Conservation (phyloP, 2,797 vertebrate genomes). For the Sitta carolinensis region DNA sequence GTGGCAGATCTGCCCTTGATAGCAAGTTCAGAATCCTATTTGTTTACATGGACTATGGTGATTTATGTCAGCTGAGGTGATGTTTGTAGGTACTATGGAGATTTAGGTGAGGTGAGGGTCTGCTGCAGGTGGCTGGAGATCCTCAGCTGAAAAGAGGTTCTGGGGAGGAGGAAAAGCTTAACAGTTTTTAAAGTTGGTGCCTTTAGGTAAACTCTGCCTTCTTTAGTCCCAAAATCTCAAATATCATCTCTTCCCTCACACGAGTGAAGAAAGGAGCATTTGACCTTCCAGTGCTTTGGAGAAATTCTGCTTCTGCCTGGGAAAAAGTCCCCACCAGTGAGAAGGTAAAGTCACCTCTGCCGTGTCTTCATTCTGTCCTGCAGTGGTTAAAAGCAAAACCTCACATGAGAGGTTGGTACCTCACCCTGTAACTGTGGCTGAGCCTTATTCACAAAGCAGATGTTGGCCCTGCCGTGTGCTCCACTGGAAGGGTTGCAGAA, state of each 20-base stretch:
- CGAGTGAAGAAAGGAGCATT: not conserved
- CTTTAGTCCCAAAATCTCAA: not conserved
- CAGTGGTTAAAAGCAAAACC: not conserved
- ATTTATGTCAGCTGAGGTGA: not conserved
- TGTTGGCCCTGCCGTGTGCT: rapidly evolving
- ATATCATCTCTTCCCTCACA: not conserved
- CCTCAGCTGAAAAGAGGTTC: not conserved
- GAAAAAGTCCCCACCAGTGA: not conserved
- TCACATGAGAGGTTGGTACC: rapidly evolving
- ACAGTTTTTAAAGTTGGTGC: not conserved
- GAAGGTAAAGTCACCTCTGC: not conserved
- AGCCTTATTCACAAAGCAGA: no score
- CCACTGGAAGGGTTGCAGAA: not conserved
- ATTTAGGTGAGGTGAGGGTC: not conserved
- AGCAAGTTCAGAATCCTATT: not conserved
- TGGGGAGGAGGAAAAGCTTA: not conserved
- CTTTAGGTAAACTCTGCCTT: not conserved
- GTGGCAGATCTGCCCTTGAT: not conserved
- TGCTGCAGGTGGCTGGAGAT: not conserved
- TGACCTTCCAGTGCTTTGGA: not conserved
- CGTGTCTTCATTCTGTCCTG: not conserved
- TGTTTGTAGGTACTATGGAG: rapidly evolving
- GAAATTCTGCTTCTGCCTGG: not conserved
- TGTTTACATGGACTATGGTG: not conserved
- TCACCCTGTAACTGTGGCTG: not conserved